phyloP scores from a whole-genome alignment of 1,140 invertebrate species.

The Trachymyrmex cornetzi region DNA sequence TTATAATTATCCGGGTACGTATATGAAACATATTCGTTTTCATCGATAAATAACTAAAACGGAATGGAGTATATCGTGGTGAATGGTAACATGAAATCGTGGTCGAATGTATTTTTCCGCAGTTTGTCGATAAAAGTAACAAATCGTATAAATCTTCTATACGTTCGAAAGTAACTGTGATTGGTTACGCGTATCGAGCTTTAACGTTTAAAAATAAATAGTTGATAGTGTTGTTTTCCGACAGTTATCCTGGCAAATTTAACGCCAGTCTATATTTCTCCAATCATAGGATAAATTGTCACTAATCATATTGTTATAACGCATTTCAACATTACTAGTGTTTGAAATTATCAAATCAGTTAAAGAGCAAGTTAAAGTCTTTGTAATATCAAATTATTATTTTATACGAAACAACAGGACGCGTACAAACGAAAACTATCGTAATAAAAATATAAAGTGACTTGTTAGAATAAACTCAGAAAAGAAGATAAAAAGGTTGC shows the following conservation, averaged over 20 bases:
- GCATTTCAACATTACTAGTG: not conserved
- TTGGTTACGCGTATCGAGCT: slow-evolving; percentile 9
- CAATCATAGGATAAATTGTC: not conserved
- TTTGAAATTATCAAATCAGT: not conserved
- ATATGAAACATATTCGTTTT: slow-evolving; percentile 32
- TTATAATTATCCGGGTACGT: slow-evolving; percentile 40
- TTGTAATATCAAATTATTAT: not conserved
- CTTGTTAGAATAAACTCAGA: not conserved
- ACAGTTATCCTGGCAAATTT: slow-evolving; percentile 18
- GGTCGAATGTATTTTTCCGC: slow-evolving; percentile 41
- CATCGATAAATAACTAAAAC: slow-evolving; percentile 39
- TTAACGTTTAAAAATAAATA: slow-evolving; percentile 35
- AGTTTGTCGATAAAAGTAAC: slow-evolving; percentile 23
- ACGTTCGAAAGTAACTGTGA: slow-evolving; percentile 30
- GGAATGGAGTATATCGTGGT: slow-evolving; percentile 22
- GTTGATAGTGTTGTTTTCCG: not conserved
- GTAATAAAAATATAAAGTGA: not conserved
- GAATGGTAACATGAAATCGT: slow-evolving; percentile 37
- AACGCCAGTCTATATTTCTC: not conserved
- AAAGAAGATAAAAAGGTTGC: not conserved
- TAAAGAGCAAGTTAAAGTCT: not conserved
- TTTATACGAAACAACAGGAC: too few relatives aligned
- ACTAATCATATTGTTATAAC: not conserved
- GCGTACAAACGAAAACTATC: not conserved
- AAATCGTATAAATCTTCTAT: slow-evolving; percentile 25